A percentile compares a stretch with the other conserved stretches of the same genome.
phyloP scores from a whole-genome alignment of 2,888 invertebrate species.

The Lymantria monacha region DNA sequence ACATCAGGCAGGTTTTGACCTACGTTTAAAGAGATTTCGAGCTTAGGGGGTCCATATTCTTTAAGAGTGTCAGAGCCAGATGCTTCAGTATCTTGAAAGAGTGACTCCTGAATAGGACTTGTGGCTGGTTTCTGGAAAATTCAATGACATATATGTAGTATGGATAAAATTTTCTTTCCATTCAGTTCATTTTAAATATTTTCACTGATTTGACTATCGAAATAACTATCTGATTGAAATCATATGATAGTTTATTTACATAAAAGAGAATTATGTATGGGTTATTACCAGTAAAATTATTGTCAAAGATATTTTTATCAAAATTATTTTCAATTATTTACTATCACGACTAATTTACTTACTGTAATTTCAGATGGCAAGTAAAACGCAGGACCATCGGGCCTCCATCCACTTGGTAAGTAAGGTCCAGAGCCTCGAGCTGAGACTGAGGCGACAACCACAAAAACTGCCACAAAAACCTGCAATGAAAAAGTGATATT shows the following conservation, averaged over 20 bases:
- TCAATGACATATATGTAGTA: background rate
- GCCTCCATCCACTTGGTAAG: slow-evolving; percentile 71
- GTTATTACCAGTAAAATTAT: no score
- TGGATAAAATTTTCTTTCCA: no score
- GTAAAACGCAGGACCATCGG: slow-evolving; percentile 64
- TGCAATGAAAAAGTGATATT: slow-evolving; percentile 20
- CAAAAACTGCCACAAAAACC: slow-evolving; percentile 50
- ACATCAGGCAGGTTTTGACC: slow-evolving; percentile 60
- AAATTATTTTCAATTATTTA: no score
- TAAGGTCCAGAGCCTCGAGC: slow-evolving; percentile 68
- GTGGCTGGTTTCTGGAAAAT: slow-evolving; percentile 59
- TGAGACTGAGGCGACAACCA: slow-evolving; percentile 52
- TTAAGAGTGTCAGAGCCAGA: slow-evolving; percentile 75
- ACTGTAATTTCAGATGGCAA: slow-evolving; percentile 64
- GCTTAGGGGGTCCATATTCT: slow-evolving; percentile 75
- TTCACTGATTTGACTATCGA: no score
- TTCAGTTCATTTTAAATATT: no score
- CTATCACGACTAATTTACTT: slow-evolving; percentile 15
- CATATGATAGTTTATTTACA: no score
- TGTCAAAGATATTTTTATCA: no score
- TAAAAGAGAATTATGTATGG: no score
- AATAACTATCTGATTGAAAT: no score
- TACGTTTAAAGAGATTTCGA: slow-evolving; percentile 43
- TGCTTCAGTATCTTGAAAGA: slow-evolving; percentile 40
- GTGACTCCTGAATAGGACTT: slow-evolving; percentile 45